Percentiles rank a stretch among this genome's conserved stretches.
Conservation (phyloP, 1,140 invertebrate species). For the Drosophila biarmipes region DNA sequence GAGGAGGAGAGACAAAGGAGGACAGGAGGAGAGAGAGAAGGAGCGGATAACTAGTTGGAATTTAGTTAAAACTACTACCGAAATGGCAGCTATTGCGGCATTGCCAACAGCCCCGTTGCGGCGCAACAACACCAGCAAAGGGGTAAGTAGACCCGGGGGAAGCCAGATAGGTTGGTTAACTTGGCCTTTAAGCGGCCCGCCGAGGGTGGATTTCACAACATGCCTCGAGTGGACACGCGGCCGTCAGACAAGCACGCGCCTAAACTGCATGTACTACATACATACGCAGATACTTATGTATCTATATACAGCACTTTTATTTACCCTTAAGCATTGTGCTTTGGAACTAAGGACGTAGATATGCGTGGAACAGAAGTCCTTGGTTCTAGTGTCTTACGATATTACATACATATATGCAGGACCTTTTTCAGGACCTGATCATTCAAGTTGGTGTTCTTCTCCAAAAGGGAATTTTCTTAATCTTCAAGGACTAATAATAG, state of each 20-base stretch:
- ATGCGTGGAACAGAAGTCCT: too few species aligned
- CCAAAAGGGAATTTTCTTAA: too few species aligned
- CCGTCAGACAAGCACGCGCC: constrained; percentile 29
- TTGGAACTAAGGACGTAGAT: neutral
- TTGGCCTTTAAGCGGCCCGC: constrained; percentile 63
- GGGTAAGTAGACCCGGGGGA: constrained; percentile 66
- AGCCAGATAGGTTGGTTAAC: constrained; percentile 54
- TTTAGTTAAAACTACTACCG: constrained; percentile 15
- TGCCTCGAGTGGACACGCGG: constrained; percentile 16
- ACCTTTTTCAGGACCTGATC: neutral
- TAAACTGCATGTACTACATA: neutral
- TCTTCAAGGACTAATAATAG: too few species aligned
- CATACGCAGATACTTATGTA: constrained; percentile 2
- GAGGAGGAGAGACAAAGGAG: constrained; percentile 9
- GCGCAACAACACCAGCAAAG: constrained; percentile 56
- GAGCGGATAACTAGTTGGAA: constrained; percentile 35
- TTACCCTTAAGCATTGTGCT: neutral
- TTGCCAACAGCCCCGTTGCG: constrained; percentile 28
- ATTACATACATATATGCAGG: neutral
- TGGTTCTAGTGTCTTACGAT: too few species aligned
- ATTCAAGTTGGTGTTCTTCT: neutral
- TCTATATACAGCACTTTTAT: neutral
- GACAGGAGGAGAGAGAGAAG: constrained; percentile 7
- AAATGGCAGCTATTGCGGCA: constrained; percentile 61
- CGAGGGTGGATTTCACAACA: constrained; percentile 55